Base-by-base conservation (phyloP, 2,888 invertebrate species). In the Lasioglossum oenotherae region DNA sequence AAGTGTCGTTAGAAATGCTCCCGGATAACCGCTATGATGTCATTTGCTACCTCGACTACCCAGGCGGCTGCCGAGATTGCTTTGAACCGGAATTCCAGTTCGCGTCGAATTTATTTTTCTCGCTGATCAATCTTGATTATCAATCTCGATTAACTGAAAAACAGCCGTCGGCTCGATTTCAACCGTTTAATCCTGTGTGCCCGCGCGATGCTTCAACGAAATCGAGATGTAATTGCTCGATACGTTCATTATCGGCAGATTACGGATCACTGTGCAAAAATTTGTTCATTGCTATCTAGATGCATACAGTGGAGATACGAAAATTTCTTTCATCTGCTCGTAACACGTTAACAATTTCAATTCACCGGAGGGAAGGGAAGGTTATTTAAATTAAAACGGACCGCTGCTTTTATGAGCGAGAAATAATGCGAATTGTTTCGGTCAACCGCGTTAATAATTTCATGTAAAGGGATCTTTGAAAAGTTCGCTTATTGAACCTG, bases 1-100 rank as follows among this genome's bases (percentile, higher is more conserved):
- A 87, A 87, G 86, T 86, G 86, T 88, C 89, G 83, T 91, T 88
- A 85, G 88, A 89, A 88, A 86, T 81, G 82, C 72, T 87, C 82
- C 77, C 53, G 83, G 85, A 88, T 90, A 88, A 90, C 87, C 87
- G 75, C 87, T 73, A 72, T 78, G 86, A 88, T 82, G 82, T 88
- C 87, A 79, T 83, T 87, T 81, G 81, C 64, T 86, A 67, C 82
- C 76, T 77, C 71, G 71, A 71, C 67, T 78, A 78, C 49, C 72
- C 76, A 12, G 57, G 79, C 78, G 57, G 83, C 78, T 73, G 64
- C 71, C 35, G 31, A 35, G 76, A 76, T 83, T 78, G 78, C 74
- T 80, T 80, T 49, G 41, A 81, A 41, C 23, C 64, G 57, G 64
- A 78, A 82, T 73, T 57, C 44, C 75, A 64, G 49, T 16, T 75